These are phyloP conservation scores for Vesta saturnalis DNA, from an alignment of 2,888 invertebrate genomes.

Conservation along the genomic window DNA sequence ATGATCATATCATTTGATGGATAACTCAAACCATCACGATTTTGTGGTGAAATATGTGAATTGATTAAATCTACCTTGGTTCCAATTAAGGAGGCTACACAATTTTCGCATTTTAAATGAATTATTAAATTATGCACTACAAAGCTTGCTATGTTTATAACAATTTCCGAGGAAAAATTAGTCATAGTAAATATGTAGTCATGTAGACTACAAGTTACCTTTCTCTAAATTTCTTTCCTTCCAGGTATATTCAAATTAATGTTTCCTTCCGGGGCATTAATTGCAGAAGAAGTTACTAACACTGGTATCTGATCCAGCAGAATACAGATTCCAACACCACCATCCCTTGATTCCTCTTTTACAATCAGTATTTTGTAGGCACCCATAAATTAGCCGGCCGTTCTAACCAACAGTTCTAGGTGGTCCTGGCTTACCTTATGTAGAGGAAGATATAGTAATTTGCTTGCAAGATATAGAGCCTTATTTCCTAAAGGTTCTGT, in stretches of 20 bases:
- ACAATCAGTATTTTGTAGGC: neutral
- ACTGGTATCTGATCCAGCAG: neutral
- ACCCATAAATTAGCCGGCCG: neutral
- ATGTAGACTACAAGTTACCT: neutral
- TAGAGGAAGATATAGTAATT: neutral
- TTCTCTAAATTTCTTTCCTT: too few species aligned
- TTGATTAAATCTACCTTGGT: neutral
- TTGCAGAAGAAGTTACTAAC: neutral
- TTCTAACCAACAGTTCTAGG: neutral
- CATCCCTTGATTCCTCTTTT: neutral
- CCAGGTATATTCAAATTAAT: neutral
- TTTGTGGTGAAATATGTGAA: neutral
- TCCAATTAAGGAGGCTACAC: neutral
- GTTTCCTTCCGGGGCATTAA: neutral
- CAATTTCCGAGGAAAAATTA: neutral
- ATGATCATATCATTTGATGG: neutral
- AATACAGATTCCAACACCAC: too few species aligned
- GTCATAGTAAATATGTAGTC: neutral
- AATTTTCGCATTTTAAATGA: neutral
- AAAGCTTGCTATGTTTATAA: neutral
- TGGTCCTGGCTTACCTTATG: neutral
- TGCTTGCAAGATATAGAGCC: neutral
- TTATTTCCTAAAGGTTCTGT: neutral
- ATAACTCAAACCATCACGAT: neutral
- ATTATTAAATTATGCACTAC: neutral